Conservation (phyloP, 2,113 vertebrate species). For the Pycnonotus jocosus region DNA sequence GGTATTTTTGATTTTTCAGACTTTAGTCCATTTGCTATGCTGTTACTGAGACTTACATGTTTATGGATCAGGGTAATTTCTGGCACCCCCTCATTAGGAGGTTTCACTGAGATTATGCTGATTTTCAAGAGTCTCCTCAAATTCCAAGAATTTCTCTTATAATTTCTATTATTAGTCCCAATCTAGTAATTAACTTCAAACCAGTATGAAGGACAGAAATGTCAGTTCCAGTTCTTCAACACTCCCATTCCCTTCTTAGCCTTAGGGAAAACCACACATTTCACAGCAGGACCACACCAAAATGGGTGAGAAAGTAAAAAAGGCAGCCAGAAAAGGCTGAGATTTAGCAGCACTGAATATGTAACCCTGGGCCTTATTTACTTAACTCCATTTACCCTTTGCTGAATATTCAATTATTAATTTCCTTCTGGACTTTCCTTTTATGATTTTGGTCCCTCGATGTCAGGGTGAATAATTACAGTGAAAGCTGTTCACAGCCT, state of each 20-base stretch:
- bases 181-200: not conserved
- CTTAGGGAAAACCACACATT: not conserved
- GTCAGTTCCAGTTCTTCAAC: not conserved
- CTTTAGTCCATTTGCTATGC: not conserved
- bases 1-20: not conserved
- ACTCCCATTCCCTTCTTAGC: not conserved
- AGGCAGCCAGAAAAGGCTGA: slow-evolving; percentile 12
- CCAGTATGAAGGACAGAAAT: no score
- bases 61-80: not conserved
- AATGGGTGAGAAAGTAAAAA: not conserved
- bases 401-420: slow-evolving; percentile 50
- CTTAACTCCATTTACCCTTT: slow-evolving; percentile 38
- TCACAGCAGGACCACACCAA: not conserved
- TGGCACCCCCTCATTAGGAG: not conserved
- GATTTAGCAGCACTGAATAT: not conserved
- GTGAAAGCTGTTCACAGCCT: not conserved
- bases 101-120: not conserved
- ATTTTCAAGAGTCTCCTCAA: not conserved
- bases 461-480: slow-evolving; percentile 35
- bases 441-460: slow-evolving; percentile 3
- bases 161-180: not conserved
- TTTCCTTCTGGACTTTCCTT: slow-evolving; percentile 35
- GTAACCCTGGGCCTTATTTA: slow-evolving; percentile 40
- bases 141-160: not conserved
- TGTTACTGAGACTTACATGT: not conserved